Evolutionary conservation across 1,140 invertebrate genomes (phyloP).

Genomic region (Nixonia krombeini): DNA sequence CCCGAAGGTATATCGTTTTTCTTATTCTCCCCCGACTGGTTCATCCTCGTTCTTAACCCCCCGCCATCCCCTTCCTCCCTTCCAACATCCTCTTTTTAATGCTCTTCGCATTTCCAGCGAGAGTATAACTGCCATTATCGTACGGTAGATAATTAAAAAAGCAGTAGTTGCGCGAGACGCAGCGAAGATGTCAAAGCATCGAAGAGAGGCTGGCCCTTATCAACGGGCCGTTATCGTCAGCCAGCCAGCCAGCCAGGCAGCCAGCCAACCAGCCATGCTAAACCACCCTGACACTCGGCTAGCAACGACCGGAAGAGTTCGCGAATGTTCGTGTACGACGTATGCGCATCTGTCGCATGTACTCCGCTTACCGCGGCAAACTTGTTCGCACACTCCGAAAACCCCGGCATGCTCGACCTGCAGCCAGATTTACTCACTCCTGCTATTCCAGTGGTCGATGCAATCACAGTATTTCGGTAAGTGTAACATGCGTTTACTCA

Average conservation of each 20-base stretch:
- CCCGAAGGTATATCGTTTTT: slow-evolving; percentile 20
- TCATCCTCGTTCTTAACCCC: neutral
- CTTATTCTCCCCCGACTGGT: too few species aligned
- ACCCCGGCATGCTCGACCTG: too few species aligned
- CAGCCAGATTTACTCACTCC: too few species aligned
- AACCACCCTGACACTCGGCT: slow-evolving; percentile 18
- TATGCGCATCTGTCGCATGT: neutral
- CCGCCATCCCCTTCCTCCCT: too few species aligned
- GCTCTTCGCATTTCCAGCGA: slow-evolving; percentile 52
- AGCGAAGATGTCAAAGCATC: slow-evolving; percentile 64
- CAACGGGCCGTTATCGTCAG: slow-evolving; percentile 43
- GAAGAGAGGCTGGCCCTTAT: slow-evolving; percentile 53
- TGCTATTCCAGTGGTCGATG: too few species aligned
- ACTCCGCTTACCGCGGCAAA: slow-evolving; percentile 17
- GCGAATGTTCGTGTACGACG: slow-evolving; percentile 23
- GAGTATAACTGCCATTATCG: slow-evolving; percentile 57
- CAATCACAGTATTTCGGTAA: too few species aligned
- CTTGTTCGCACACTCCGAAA: slow-evolving; percentile 8
- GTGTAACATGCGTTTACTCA: too few species aligned
- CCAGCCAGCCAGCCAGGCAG: slow-evolving; percentile 3
- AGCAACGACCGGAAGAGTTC: slow-evolving; percentile 27
- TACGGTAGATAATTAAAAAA: slow-evolving; percentile 63
- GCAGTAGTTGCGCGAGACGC: too few species aligned
- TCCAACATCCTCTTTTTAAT: slow-evolving; percentile 10
- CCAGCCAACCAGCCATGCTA: slow-evolving; percentile 5